Base-by-base conservation (phyloP, 2,113 vertebrate species). In the Saimiri boliviensis region DNA sequence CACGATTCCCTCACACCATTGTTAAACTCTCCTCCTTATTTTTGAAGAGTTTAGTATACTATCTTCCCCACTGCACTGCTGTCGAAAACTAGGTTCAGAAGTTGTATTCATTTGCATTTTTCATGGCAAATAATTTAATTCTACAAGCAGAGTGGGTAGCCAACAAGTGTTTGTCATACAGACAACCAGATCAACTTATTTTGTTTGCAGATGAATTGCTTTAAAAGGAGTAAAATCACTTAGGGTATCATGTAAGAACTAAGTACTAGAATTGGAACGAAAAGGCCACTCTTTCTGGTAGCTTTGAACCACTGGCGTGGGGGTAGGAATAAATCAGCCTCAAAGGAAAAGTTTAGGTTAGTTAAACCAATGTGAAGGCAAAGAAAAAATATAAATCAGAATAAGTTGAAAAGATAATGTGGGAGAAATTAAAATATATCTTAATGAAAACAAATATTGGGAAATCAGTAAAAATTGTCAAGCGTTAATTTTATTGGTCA, bases 381-480 rank as follows among this genome's bases (percentile, higher is more conserved):
- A 58, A 76, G 30, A 77, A 81, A 63, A 5, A 17, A 80, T 27
- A 45, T 6, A 60, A 52, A 1, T 45, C 45, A 88, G 40, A 94
- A 52, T 83, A 54, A 56, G 6, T 14, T 66, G 42, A 92, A 96
- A 96, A 79, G 42, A 79, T 49, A 82, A 42, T 74, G 30, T 49
- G 27, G 58, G 32, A 87, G 49, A 73, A n/a, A 73, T 83, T 21
- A 91, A 93, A 6, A 88, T 1, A 25, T 56, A 79, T 92, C 37
- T 89, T 56, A 91, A 56, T 86, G 47, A 90, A 94, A 91, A 54
- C 6, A 89, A 89, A 86, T 93, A 79, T 30, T 79, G 32, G 66
- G 32, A 93, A 94, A n/a, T 3, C 32, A 94, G 86, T 32, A 77
- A 11, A 35, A 94, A 94, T 45, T 66, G 13, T 73, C 9, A 88